phyloP scores from a whole-genome alignment of 1,140 invertebrate species.

The Dryas iulia region DNA sequence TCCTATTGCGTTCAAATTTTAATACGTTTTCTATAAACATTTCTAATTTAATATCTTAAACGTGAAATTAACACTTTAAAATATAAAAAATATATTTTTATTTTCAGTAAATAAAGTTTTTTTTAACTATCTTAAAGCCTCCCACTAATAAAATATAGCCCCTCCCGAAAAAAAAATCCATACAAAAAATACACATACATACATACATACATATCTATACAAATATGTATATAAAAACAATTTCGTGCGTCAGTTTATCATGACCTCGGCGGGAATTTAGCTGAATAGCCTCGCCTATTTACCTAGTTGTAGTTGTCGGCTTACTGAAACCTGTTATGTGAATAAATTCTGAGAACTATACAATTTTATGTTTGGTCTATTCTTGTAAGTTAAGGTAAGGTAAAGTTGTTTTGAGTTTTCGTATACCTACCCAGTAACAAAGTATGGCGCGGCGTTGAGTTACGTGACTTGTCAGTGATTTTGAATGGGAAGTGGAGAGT shows the following conservation, averaged over 20 bases:
- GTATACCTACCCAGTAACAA: no score
- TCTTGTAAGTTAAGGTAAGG: constrained; percentile 6
- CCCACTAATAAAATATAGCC: no score
- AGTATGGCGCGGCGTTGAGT: neutral
- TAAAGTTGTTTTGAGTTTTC: neutral
- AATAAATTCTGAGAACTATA: constrained; percentile 27
- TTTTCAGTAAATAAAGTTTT: no score
- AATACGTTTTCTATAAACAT: no score
- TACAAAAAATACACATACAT: neutral
- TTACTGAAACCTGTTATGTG: constrained; percentile 28
- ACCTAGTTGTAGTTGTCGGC: constrained; percentile 34
- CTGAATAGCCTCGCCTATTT: constrained; percentile 34
- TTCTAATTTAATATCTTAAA: no score
- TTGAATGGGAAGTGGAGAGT: no score
- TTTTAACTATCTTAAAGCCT: no score
- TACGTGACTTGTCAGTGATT: neutral
- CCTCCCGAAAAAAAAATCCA: no score
- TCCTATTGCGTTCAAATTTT: no score
- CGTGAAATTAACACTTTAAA: no score
- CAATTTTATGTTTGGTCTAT: constrained; percentile 22
- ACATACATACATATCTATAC: neutral
- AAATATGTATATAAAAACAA: constrained; percentile 11
- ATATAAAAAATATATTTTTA: no score
- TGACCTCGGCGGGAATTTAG: constrained; percentile 31
- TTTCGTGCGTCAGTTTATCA: constrained; percentile 19